Evolutionary conservation across 2,113 vertebrate genomes (phyloP).

Genomic region (Talpa occidentalis): DNA sequence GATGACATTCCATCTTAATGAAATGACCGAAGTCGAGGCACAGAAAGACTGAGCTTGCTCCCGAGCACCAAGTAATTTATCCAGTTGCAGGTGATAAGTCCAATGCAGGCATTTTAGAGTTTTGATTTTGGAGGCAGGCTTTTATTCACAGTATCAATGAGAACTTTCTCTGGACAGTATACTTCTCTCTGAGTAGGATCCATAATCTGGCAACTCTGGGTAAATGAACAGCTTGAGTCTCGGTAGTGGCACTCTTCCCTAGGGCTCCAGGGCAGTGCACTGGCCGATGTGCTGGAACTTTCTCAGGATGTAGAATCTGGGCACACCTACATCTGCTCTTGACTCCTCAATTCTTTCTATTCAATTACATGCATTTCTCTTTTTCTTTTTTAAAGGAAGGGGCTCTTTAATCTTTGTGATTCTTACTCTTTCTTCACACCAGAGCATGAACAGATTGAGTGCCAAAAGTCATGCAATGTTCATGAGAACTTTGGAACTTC

Average conservation of each 20-base stretch:
- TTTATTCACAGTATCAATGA: not conserved
- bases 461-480: constrained; percentile 35
- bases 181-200: not conserved
- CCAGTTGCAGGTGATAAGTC: too few relatives aligned
- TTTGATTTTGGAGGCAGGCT: not conserved
- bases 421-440: not conserved
- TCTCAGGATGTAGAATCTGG: not conserved
- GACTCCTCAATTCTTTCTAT: not conserved
- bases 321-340: not conserved
- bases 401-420: not conserved
- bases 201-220: not conserved
- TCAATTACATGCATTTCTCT: not conserved
- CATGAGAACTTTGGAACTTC: constrained; percentile 7
- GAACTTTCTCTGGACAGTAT: not conserved
- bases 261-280: accelerated
- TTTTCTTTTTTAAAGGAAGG: not conserved
- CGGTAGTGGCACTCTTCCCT: accelerated
- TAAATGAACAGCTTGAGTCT: not conserved
- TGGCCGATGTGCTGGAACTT: not conserved
- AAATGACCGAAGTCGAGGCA: too few relatives aligned
- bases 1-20: too few relatives aligned
- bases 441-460: constrained; percentile 39
- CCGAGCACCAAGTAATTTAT: too few relatives aligned
- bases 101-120: too few relatives aligned
- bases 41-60: too few relatives aligned